Evolutionary conservation across 2,797 vertebrate species (phyloP).

Genomic region (Linurgus olivaceus): DNA sequence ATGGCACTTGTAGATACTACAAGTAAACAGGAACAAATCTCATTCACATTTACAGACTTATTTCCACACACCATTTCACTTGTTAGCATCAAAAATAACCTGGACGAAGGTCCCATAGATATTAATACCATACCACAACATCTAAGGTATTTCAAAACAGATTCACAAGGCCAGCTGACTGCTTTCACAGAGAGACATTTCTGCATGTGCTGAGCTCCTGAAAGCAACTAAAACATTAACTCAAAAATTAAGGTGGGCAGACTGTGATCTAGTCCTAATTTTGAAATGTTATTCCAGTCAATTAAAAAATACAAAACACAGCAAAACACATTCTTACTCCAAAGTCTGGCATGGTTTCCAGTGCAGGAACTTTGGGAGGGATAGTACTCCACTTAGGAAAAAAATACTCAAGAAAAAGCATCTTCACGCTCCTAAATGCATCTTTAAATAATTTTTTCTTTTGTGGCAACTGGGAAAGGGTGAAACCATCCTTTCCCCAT

Average conservation of each 20-base stretch:
- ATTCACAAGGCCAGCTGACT: constrained; percentile 36
- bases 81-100: background rate
- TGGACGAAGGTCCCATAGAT: background rate
- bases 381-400: background rate
- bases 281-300: background rate
- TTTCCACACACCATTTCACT: background rate
- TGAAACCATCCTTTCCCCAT: background rate
- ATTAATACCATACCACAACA: background rate
- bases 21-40: constrained; percentile 11
- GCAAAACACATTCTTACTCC: background rate
- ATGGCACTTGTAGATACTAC: background rate
- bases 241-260: constrained; percentile 12
- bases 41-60: background rate
- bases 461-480: background rate
- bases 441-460: background rate
- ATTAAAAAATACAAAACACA: too few species aligned
- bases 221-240: constrained; percentile 17
- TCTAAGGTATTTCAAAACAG: constrained; percentile 16
- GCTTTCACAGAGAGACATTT: background rate
- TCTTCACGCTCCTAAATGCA: background rate
- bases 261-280: background rate
- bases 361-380: background rate
- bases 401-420: background rate
- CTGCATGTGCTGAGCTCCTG: background rate
- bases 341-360: background rate